Conservation (phyloP, 2,888 invertebrate species). For the Ephialtes manifestator region DNA sequence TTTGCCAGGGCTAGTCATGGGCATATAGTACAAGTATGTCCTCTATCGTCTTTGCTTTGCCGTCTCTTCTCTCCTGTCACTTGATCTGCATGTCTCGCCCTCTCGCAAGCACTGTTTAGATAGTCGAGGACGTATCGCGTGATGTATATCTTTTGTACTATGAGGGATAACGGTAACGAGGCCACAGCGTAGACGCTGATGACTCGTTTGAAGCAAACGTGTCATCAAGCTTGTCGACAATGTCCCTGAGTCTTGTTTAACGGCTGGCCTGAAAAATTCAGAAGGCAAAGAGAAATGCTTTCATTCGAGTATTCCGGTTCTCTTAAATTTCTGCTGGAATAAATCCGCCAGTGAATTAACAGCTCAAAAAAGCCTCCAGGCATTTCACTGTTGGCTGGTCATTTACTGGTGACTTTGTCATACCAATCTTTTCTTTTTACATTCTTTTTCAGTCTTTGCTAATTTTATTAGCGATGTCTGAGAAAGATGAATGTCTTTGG, state of each 20-base stretch:
- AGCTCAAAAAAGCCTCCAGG: too few species aligned
- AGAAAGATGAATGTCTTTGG: too few species aligned
- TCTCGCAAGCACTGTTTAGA: constrained; percentile 50
- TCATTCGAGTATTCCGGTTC: neutral
- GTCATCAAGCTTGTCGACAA: constrained; percentile 9
- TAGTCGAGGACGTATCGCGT: constrained; percentile 56
- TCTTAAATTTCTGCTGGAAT: constrained; percentile 1
- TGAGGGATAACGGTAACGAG: constrained; percentile 34
- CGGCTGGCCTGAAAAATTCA: constrained; percentile 33
- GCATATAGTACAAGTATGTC: constrained; percentile 37
- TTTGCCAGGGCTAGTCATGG: constrained; percentile 43
- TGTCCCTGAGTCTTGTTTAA: constrained; percentile 23
- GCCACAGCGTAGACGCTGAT: constrained; percentile 13
- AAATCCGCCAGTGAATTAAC: neutral
- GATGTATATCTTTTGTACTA: constrained; percentile 46
- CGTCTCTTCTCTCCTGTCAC: constrained; percentile 31
- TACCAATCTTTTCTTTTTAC: too few species aligned
- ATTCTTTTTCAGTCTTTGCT: too few species aligned
- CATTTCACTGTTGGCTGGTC: too few species aligned
- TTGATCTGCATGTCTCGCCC: constrained; percentile 43
- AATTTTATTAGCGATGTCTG: too few species aligned
- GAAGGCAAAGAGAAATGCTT: constrained; percentile 25
- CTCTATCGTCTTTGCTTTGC: constrained; percentile 17
- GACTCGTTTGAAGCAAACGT: constrained; percentile 2
- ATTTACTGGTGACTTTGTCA: too few species aligned